Evolutionary conservation across 2,113 vertebrate species (phyloP), one percentile per base, ranked within the genome.

Genomic region (Tauraco erythrolophus): DNA sequence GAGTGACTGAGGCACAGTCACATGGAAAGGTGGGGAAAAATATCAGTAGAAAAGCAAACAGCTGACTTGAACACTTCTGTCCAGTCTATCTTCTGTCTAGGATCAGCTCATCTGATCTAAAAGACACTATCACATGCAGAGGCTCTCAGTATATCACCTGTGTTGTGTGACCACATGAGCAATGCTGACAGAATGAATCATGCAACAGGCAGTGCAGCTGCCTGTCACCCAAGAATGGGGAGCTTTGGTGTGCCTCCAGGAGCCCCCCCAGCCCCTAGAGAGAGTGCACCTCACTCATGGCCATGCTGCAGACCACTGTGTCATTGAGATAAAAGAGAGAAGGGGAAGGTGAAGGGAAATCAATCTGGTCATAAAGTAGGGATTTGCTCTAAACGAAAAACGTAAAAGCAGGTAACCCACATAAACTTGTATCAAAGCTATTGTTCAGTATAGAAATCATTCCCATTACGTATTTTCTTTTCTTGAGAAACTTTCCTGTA

Each of bases 61-160:
- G 19, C 37, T 95, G 45, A 30, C 58, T 66, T 25, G 35, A 70
- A 86, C 1, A 1, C n/a, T 77, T 64, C 39, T 74, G 43, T 68
- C 21, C 70, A 91, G 56, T 17, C 30, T 43, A 15, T 61, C 56
- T 70, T 71, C 57, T 69, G 35, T 46, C 79, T 43, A 48, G 39
- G 14, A 62, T 35, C 78, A 62, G 13, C 31, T 76, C 31, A n/a
- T 53, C 22, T 41, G 51, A 43, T 60, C 50, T 56, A 27, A 71
- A 82, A 88, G 74, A 77, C 27, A 69, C 19, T 10, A 17, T 33
- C 62, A 24, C 3, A 14, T 15, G 10, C 31, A 74, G 30, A 61
- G 33, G 9, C 10, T 76, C 7, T 76, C 0, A 0, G 16, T 17
- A 6, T 27, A 24, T 9, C 15, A 14, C 39, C 37, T 0, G 0